Conservation (phyloP, 1,140 invertebrate genomes). For the Maconellicoccus hirsutus region DNA sequence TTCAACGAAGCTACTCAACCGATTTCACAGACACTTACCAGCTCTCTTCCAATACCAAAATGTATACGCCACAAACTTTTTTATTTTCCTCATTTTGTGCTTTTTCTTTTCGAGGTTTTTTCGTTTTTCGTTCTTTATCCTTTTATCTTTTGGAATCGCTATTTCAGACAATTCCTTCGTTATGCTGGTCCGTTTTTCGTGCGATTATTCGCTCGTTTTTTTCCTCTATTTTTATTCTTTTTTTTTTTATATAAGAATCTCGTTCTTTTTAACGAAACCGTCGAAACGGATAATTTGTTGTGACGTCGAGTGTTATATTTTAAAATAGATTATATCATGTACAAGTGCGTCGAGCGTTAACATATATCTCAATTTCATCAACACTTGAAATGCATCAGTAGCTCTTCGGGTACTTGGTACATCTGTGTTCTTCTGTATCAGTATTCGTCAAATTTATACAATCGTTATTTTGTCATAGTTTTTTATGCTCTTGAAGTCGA, state of each 20-base stretch:
- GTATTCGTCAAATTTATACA: too few relatives aligned
- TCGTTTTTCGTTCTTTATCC: conserved; percentile 8
- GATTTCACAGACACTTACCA: conserved; percentile 7
- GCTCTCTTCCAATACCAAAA: conserved; percentile 7
- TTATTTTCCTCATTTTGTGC: conserved; percentile 5
- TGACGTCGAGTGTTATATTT: background rate
- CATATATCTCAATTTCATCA: conserved; percentile 5
- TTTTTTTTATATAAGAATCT: background rate
- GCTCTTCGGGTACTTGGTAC: too few relatives aligned
- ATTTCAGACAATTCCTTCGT: conserved; percentile 8
- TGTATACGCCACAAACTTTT: conserved; percentile 8
- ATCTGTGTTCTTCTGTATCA: too few relatives aligned
- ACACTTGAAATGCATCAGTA: background rate
- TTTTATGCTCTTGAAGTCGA: too few relatives aligned
- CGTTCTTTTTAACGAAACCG: background rate
- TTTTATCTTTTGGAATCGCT: background rate
- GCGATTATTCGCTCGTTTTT: background rate
- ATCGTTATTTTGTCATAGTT: too few relatives aligned
- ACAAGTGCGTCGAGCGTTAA: conserved; percentile 2
- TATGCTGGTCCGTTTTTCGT: conserved; percentile 7
- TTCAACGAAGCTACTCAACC: conserved; percentile 2
- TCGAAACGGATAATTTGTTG: conserved; percentile 8
- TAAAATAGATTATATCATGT: conserved; percentile 6
- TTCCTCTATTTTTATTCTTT: background rate
- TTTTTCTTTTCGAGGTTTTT: background rate